phyloP scores from a whole-genome alignment of 64 coral and sea anemone species.

The Stichodactyla mertensii region DNA sequence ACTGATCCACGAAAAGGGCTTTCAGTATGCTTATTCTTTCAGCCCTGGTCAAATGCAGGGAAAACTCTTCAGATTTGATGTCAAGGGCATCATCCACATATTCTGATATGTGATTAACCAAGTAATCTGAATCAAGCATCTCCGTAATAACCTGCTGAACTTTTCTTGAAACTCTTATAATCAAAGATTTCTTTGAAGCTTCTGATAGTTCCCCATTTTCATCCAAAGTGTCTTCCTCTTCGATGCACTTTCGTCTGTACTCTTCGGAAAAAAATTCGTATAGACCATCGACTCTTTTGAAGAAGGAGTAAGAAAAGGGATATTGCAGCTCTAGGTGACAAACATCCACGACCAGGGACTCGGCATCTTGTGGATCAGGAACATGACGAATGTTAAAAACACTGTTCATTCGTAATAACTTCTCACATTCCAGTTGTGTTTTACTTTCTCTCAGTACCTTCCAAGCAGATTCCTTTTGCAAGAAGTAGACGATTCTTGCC shows the following conservation, averaged over 20 bases:
- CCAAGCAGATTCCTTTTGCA: conserved; percentile 76
- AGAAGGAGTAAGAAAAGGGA: conserved; percentile 54
- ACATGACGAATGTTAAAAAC: conserved; percentile 52
- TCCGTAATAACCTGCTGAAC: conserved; percentile 60
- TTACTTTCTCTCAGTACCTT: not conserved
- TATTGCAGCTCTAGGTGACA: conserved; percentile 41
- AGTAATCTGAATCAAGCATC: conserved; percentile 38
- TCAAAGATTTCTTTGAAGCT: conserved; percentile 11
- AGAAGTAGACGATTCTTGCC: conserved; percentile 77
- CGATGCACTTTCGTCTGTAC: conserved; percentile 31
- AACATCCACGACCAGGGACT: conserved; percentile 41
- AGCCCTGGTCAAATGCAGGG: not conserved
- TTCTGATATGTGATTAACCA: conserved; percentile 17
- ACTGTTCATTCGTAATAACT: conserved; percentile 39
- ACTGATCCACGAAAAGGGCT: not conserved
- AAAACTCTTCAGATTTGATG: conserved; percentile 51
- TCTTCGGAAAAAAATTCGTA: conserved; percentile 73
- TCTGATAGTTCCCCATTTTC: conserved; percentile 43
- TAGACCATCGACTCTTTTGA: conserved; percentile 49
- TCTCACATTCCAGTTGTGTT: conserved; percentile 25
- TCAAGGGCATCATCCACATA: conserved; percentile 80
- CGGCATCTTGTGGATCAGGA: conserved; percentile 51
- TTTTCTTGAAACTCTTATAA: conserved; percentile 39
- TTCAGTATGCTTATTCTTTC: conserved; percentile 58
- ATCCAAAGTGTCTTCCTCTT: conserved; percentile 44